Base-by-base conservation (phyloP, 2,888 invertebrate species). In the Trachelus iudaicus region DNA sequence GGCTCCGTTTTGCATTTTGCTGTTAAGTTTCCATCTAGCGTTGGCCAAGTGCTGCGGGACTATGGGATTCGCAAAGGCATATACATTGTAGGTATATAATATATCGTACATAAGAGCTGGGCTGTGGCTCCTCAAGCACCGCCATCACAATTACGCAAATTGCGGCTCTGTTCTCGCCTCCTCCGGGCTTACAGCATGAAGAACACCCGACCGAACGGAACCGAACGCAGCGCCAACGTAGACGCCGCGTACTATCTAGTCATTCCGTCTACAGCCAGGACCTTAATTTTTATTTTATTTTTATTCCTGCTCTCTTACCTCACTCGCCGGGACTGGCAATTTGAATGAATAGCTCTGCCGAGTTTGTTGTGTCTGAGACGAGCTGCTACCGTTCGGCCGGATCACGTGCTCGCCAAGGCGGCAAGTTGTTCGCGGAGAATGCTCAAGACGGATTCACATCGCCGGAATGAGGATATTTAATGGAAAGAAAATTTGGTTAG, bases 141-240 rank as follows among this genome's bases (percentile, higher is more conserved):
- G 85, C 84, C 83, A 87, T 89, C 86, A 88, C 87, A 90, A 90
- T 90, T 90, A 90, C 90, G 90, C 88, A 90, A 90, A 90, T 90
- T 90, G 88, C 88, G 85, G 89, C 85, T 87, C 88, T 87, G 89
- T 90, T 90, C 89, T 89, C 88, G 88, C 89, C 87, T 88, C 84
- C 86, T 85, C 80, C 84, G 85, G 86, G 86, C 86, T 85, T 81
- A 77, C 78, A 56, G 76, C 78, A 80, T 76, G 31, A 33, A 34
- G 31, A 71, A 56, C 56, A 56, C 23, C 56, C 56, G 56, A 56
- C 56, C 23, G 56, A 56, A 56, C 56, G 56, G 9, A 56, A 56
- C 23, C 9, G 56, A 56, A 56, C 23, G 56, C 23, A 56, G 23
- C 56, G 56, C 23, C 23, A 56, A 56, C 56, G 56, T 56, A 6